phyloP scores from a whole-genome alignment of 2,113 vertebrate genomes.

The Nycticorax nycticorax region DNA sequence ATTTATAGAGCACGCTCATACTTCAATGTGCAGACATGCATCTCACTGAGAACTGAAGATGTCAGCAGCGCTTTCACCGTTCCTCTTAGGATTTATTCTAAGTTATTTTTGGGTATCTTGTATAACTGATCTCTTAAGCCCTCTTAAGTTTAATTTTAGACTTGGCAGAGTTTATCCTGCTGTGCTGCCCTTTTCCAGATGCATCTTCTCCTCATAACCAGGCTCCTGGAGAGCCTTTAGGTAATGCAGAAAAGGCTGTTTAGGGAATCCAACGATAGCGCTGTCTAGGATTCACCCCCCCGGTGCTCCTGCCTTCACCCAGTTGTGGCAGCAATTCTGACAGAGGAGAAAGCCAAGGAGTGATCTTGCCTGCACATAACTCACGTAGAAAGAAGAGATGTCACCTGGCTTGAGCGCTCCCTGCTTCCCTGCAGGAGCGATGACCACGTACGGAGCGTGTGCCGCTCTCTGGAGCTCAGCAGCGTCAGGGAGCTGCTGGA shows the following conservation, averaged over 20 bases:
- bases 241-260: neutral
- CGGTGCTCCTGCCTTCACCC: neutral
- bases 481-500: neutral
- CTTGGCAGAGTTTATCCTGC: slow-evolving; percentile 68
- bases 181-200: slow-evolving; percentile 68
- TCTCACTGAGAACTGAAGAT: slow-evolving; percentile 47
- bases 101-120: slow-evolving; percentile 70
- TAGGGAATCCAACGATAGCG: neutral
- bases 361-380: neutral
- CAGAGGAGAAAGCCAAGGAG: neutral
- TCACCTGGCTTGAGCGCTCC: neutral
- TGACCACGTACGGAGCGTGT: fast-evolving
- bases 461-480: neutral
- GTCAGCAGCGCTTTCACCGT: slow-evolving; percentile 51
- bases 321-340: neutral
- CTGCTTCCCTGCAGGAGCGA: neutral
- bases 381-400: neutral
- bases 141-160: slow-evolving; percentile 72
- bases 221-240: slow-evolving; percentile 13
- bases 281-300: neutral
- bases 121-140: slow-evolving; percentile 71
- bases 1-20: slow-evolving; percentile 13
- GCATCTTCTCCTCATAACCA: slow-evolving; percentile 30
- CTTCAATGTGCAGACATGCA: slow-evolving; percentile 28
- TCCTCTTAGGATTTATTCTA: slow-evolving; percentile 64